Conservation (phyloP, 2,888 invertebrate genomes). For the Leucozona laternaria region DNA sequence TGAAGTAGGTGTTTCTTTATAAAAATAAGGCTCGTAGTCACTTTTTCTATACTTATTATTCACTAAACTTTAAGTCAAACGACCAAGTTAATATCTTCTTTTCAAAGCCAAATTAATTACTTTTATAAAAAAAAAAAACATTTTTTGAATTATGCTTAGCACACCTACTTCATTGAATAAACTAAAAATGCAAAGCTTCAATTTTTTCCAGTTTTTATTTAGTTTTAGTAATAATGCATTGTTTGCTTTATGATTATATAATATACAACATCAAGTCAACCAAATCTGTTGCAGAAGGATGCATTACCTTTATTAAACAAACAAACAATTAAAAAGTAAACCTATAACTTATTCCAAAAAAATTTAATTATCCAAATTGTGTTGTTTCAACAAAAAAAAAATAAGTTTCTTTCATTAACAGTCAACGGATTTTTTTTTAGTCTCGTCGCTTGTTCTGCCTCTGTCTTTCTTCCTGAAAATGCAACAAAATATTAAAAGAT, state of each 20-base stretch:
- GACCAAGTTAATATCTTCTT: too few species aligned
- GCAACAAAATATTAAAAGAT: neutral
- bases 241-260: slow-evolving; percentile 42
- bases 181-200: neutral
- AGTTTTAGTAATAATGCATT: slow-evolving; percentile 49
- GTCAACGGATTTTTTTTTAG: slow-evolving; percentile 41
- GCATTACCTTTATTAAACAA: slow-evolving; percentile 19
- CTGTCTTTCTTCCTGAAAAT: slow-evolving; percentile 76
- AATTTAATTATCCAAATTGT: slow-evolving; percentile 40
- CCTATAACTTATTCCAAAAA: slow-evolving; percentile 44
- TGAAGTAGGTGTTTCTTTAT: too few species aligned
- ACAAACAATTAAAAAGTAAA: slow-evolving; percentile 23
- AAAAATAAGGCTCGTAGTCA: too few species aligned
- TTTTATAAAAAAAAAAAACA: too few species aligned
- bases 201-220: slow-evolving; percentile 46
- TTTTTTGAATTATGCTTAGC: too few species aligned
- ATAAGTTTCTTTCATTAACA: slow-evolving; percentile 43
- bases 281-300: slow-evolving; percentile 37
- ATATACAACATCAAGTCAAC: slow-evolving; percentile 61
- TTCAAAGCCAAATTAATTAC: too few species aligned
- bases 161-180: too few species aligned
- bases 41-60: too few species aligned
- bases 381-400: slow-evolving; percentile 24
- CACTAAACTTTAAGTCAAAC: too few species aligned
- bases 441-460: slow-evolving; percentile 74